Base-by-base conservation (phyloP, 2,797 vertebrate genomes). In the Hydrophis major region DNA sequence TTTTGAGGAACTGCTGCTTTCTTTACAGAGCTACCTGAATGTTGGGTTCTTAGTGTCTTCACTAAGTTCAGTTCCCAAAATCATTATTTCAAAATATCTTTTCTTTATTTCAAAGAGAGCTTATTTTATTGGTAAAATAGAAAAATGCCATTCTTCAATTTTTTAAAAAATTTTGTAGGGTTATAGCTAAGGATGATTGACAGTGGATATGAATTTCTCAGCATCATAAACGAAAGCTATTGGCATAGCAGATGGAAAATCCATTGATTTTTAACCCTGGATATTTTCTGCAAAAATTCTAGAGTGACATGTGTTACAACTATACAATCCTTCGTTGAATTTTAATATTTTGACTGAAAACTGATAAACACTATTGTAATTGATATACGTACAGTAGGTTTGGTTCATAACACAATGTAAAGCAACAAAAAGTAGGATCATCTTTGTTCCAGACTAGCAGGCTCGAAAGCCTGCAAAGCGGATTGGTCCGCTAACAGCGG, bases 231-330 rank as follows among this genome's bases (percentile, higher is more conserved):
- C 1, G 32, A 87, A 87, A 4, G 53, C 53, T 87, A 57, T 32
- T 83, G 74, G 37, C 74, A 83, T 83, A 25, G 55, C 14, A 32
- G 14, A 57, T 57, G n/a, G 28, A 57, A 56, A 56, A 20, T 87
- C 55, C n/a, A 56, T 18, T 57, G 25, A 4, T 55, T 5, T 87
- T 56, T 14, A 56, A 18, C 28, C 6, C 20, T 20, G 14, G 32
- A 56, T 32, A n/a, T 20, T 87, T 91, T 88, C 42, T 92, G 6
- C 14, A 37, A 63, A 94, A 92, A 93, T 42, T 63, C 28, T 78
- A 37, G 61, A 91, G 91, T 92, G 88, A 92, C 47, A 94, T 93
- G 95, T 95, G 92, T 32, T 90, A 60, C 89, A 86, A 88, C 42
- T 89, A 66, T 86, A 91, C 59, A 89, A 55, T 32, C 60, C 59